Conservation (phyloP, 2,888 invertebrate genomes). For the Polyploca ridens region DNA sequence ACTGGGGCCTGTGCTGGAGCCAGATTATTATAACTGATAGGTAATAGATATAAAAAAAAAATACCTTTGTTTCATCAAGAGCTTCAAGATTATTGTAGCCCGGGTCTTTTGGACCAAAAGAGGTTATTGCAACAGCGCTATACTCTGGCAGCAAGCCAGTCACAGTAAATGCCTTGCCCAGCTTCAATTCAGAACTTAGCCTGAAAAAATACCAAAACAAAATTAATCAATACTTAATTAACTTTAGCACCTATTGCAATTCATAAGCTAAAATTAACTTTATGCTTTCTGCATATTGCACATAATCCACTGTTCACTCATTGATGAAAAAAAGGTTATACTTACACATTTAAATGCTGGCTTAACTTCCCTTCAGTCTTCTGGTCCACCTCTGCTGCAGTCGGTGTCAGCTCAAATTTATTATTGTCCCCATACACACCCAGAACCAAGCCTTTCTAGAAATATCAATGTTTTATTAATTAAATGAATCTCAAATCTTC, state of each 20-base stretch:
- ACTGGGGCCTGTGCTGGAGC: too few species aligned
- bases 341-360: constrained; percentile 79
- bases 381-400: constrained; percentile 79
- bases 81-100: constrained; percentile 61
- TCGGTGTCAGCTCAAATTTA: constrained; percentile 72
- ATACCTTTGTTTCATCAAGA: constrained; percentile 63
- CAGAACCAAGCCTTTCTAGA: constrained; percentile 83
- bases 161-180: constrained; percentile 65
- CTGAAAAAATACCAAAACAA: constrained; percentile 39
- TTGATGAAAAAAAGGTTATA: constrained; percentile 14
- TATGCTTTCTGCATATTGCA: too few species aligned
- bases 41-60: too few species aligned
- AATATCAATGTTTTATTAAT: background rate
- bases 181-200: constrained; percentile 48
- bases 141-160: constrained; percentile 59
- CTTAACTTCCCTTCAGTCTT: constrained; percentile 78
- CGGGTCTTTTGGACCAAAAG: constrained; percentile 56
- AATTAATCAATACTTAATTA: too few species aligned
- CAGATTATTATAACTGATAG: too few species aligned
- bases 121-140: constrained; percentile 60
- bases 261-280: too few species aligned
- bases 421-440: constrained; percentile 75
- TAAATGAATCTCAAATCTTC: too few species aligned
- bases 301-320: too few species aligned
- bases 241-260: too few species aligned